phyloP scores from a whole-genome alignment of 1,140 invertebrate genomes.

The Sinonovacula constricta region DNA sequence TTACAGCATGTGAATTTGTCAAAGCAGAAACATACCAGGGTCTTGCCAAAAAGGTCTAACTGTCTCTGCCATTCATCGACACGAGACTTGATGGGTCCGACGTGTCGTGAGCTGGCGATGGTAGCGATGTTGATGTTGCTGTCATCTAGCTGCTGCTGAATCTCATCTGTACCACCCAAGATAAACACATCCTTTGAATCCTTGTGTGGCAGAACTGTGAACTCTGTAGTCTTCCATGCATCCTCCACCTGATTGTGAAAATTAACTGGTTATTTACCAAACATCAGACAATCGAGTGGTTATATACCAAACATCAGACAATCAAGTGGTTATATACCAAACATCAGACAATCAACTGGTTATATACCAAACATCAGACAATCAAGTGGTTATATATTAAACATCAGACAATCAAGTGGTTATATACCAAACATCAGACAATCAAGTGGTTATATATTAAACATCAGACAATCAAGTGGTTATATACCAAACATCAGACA shows the following conservation, averaged over 20 bases:
- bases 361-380: too few relatives aligned
- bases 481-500: too few relatives aligned
- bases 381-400: too few relatives aligned
- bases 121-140: slow-evolving; percentile 91
- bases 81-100: slow-evolving; percentile 87
- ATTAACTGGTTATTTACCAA: neutral
- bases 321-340: too few relatives aligned
- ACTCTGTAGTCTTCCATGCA: slow-evolving; percentile 78
- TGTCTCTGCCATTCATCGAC: slow-evolving; percentile 89
- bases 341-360: too few relatives aligned
- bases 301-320: too few relatives aligned
- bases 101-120: slow-evolving; percentile 89
- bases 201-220: slow-evolving; percentile 77
- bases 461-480: too few relatives aligned
- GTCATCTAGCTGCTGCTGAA: slow-evolving; percentile 89
- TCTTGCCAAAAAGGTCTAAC: slow-evolving; percentile 87
- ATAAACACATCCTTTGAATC: slow-evolving; percentile 88
- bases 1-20: too few relatives aligned
- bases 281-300: too few relatives aligned
- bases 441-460: too few relatives aligned
- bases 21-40: slow-evolving; percentile 85
- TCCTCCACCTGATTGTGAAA: slow-evolving; percentile 76
- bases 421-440: too few relatives aligned
- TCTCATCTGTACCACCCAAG: slow-evolving; percentile 89
- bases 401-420: too few relatives aligned